Evolutionary conservation across 2,797 vertebrate genomes (phyloP), one percentile per base, ranked within the genome.

Genomic region (Remorina albescens): DNA sequence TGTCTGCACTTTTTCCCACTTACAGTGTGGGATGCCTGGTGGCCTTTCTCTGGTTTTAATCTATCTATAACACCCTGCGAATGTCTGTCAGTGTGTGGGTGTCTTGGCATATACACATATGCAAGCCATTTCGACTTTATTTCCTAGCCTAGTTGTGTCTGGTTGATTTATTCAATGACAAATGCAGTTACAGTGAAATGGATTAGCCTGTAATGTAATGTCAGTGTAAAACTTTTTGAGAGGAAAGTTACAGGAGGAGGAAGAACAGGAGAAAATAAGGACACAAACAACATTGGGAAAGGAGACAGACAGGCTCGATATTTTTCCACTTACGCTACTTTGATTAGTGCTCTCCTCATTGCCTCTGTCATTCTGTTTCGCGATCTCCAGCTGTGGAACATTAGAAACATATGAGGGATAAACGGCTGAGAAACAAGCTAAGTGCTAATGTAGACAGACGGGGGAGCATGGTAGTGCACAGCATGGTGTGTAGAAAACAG

Each of bases 81-180:
- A 60, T 67, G 66, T 74, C 73, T 62, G 74, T 75, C 34, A 34
- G 28, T 42, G 74, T 60, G 83, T 75, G 75, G 65, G 76, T 42
- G 74, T 59, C 81, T 1, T 60, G 71, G 75, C 47, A 70, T 41
- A 75, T 28, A 50, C 63, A 83, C 78, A 87, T 63, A 63, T 87
- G 81, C 9, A 39, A 81, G 59, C 60, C 41, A 61, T 77, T 89
- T 64, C 74, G 73, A 77, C 71, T 79, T 80, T 83, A 91, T 89
- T 87, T 88, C 76, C 57, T 32, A 83, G 80, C 89, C 83, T 74
- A 81, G 83, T 90, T 85, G 81, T 84, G 86, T 91, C 89, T 55
- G 74, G 67, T 80, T 92, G 92, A 94, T 95, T 93, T 90, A 93
- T 94, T 78, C 87, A 62, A 44, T 67, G 83, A 92, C 86, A 89